Base-by-base conservation (phyloP, 2,888 invertebrate genomes). In the Iphiclides podalirius region DNA sequence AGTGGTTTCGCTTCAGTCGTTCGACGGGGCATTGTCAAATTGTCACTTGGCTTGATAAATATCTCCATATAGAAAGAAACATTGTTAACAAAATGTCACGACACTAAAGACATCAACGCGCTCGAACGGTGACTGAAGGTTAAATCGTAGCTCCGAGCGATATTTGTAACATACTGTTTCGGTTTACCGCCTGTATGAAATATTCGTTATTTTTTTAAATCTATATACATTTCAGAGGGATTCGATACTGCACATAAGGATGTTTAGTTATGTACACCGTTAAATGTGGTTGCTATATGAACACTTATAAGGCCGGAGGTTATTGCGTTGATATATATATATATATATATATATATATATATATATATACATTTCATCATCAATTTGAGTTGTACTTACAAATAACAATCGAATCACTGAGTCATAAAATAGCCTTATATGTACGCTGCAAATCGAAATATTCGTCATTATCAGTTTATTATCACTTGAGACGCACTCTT, bases 81-180 rank as follows among this genome's bases (percentile, higher is more conserved):
- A 44, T 39, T 39, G 40, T 28, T 38, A 40, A 39, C 26, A 17
- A 50, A 49, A 50, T 50, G 49, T 50, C 49, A 50, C 49, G 40
- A 44, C 6, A 16, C 35, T 34, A 44, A 44, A 50, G 49, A 50
- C 39, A 44, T 50, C 49, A 50, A 50, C 49, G 49, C 43, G 49
- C 15, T 48, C 38, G 49, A 50, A 23, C 26, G 23, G 38, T 23
- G 35, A 26, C 16, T 17, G 39, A 50, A 44, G 49, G 44, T 50
- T 31, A 50, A 16, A 33, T 44, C 38, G 23, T 40, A 15, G n/a
- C n/a, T 38, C n/a, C 33, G 8, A 41, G 41, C 43, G 38, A 44
- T 38, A 43, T 40, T 40, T 35, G 34, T 28, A 13, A 35, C 26
- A 40, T 16, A 13, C 15, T 20, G 13, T 16, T 17, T 40, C 11